phyloP scores from a whole-genome alignment of 2,888 invertebrate genomes.

The Invenusta paracnida region DNA sequence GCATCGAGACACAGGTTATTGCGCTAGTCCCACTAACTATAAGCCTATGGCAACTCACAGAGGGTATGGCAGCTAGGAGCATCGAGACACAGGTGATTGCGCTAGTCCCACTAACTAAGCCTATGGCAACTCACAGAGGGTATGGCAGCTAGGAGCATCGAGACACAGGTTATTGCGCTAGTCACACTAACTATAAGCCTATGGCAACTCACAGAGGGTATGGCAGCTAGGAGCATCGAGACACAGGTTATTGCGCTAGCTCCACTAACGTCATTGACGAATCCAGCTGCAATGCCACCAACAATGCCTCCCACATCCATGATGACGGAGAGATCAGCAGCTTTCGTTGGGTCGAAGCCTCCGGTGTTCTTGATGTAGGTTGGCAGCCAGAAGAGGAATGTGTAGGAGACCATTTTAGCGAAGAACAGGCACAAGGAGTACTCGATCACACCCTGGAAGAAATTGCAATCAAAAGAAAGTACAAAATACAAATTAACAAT shows the following conservation, averaged over 20 bases:
- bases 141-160: too few species aligned
- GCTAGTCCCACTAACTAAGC: too few species aligned
- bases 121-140: too few species aligned
- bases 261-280: constrained; percentile 74
- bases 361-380: constrained; percentile 68
- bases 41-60: too few species aligned
- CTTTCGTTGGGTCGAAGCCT: constrained; percentile 49
- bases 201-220: constrained; percentile 67
- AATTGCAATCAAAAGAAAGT: too few species aligned
- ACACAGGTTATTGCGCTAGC: constrained; percentile 83
- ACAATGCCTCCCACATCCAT: constrained; percentile 75
- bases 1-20: too few species aligned
- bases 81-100: too few species aligned
- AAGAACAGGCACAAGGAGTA: constrained; percentile 88
- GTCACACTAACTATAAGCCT: too few species aligned
- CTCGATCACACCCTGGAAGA: constrained; percentile 77
- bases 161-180: too few species aligned
- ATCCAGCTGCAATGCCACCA: constrained; percentile 82
- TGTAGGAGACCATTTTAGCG: constrained; percentile 90
- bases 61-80: constrained; percentile 75
- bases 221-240: constrained; percentile 73
- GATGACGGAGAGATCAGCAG: constrained; percentile 61
- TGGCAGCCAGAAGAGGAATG: constrained; percentile 92
- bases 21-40: too few species aligned
- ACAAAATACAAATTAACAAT: too few species aligned